Evolutionary conservation across 1,140 invertebrate species (phyloP), one percentile per base, ranked within the genome.

Genomic region (Zaprionus gabonicus): DNA sequence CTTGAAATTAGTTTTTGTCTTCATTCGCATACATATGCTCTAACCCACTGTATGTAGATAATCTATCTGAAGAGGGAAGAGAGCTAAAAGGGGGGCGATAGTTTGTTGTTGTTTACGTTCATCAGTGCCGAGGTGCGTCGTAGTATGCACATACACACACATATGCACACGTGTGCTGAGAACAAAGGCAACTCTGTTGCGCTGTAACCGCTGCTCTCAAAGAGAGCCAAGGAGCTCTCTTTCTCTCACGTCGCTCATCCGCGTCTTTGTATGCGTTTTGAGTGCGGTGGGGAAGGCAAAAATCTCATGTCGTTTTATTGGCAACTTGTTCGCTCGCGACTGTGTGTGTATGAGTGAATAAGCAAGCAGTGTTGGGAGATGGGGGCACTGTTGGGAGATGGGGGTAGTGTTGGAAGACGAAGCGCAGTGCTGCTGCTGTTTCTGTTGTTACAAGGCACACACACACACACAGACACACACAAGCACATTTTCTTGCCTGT

Each of bases 371-470:
- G 27, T 1, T 46, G 41, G 41, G n/a, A 17, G n/a, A n/a, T 44
- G 41, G 41, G 41, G 41, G 13, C 36, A 27, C 34, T 44, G 36
- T 15, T 38, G 3, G 15, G 27, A 28, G 27, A 41, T 38, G 34
- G 51, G 34, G 31, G 36, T 49, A 36, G 23, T 23, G 31, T 25
- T 34, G 31, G 31, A 23, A 34, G 28, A 63, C 34, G 56, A 25
- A 9, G 25, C 31, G 28, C 49, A 38, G 44, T 58, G 59, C 25
- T 25, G 34, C n/a, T 55, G 74, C 20, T 46, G 57, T n/a, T 60
- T 51, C 49, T 81, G 73, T 60, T 76, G 71, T 88, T 88, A 90
- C 85, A 90, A 84, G 64, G 53, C 63, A 67, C 20, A 20, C 25
- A 49, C n/a, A n/a, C 9, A 64, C 10, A 17, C 20, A 51, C 46